phyloP scores from a whole-genome alignment of 2,888 invertebrate genomes.

The Dicyrtomina minuta region DNA sequence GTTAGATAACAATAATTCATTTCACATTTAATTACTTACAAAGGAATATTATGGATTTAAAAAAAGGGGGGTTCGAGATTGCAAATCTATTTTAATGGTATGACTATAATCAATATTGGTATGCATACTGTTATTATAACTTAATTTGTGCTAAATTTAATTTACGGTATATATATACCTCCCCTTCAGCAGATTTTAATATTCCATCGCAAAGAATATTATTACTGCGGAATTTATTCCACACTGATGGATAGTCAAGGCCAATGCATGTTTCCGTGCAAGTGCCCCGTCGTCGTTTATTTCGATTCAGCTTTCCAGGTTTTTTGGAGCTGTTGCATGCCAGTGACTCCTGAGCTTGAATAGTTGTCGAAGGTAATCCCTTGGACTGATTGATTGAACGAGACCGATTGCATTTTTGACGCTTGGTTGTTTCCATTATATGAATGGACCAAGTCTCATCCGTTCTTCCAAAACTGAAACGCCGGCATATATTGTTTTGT shows the following conservation, averaged over 20 bases:
- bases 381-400: slow-evolving; percentile 16
- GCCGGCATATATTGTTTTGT: too few relatives aligned
- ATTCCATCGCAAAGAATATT: slow-evolving; percentile 65
- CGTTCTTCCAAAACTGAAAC: slow-evolving; percentile 15
- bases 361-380: not conserved
- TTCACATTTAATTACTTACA: not conserved
- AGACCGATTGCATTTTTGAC: slow-evolving; percentile 27
- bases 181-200: slow-evolving; percentile 66
- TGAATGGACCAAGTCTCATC: slow-evolving; percentile 6
- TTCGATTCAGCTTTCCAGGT: slow-evolving; percentile 11
- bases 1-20: too few relatives aligned
- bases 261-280: slow-evolving; percentile 25
- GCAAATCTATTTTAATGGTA: not conserved
- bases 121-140: too few relatives aligned
- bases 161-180: too few relatives aligned
- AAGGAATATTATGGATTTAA: not conserved
- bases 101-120: too few relatives aligned
- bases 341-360: not conserved
- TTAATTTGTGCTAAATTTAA: too few relatives aligned
- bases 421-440: slow-evolving; percentile 24
- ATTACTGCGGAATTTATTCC: slow-evolving; percentile 25
- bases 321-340: slow-evolving; percentile 11
- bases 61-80: not conserved
- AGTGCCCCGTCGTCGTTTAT: slow-evolving; percentile 19
- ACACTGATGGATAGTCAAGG: slow-evolving; percentile 22